Evolutionary conservation across 2,797 vertebrate genomes (phyloP).

Genomic region (Tachyglossus aculeatus): DNA sequence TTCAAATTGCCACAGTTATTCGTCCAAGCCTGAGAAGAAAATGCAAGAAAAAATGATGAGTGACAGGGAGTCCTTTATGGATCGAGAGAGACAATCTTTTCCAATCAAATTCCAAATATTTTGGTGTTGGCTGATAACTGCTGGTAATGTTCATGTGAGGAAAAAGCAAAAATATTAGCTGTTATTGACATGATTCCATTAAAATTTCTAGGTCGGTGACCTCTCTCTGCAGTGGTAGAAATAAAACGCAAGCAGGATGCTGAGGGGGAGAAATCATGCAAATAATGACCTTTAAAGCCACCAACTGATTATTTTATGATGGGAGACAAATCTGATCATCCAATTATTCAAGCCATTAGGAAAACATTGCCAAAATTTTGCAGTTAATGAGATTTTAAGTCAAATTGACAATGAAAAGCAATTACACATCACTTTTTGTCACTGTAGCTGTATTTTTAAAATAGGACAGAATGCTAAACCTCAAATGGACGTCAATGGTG

Average conservation of each 20-base stretch:
- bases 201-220: conserved; percentile 50
- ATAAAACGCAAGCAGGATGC: conserved; percentile 45
- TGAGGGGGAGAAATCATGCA: conserved; percentile 46
- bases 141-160: not conserved
- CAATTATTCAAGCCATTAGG: conserved; percentile 67
- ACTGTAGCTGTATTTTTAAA: conserved; percentile 56
- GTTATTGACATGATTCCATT: conserved; percentile 56
- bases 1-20: no score
- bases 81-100: conserved; percentile 1
- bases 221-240: conserved; percentile 51
- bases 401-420: conserved; percentile 69
- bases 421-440: conserved; percentile 57
- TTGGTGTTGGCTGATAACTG: conserved; percentile 30
- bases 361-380: conserved; percentile 68
- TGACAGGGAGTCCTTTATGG: conserved; percentile 18
- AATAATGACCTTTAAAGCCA: conserved; percentile 60
- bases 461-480: conserved; percentile 48
- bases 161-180: conserved; percentile 21
- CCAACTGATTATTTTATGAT: not conserved
- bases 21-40: no score
- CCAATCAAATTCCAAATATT: conserved; percentile 17
- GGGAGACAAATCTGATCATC: conserved; percentile 58
- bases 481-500: conserved; percentile 62
- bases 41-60: no score
- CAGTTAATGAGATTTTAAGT: conserved; percentile 69